Evolutionary conservation across 2,113 vertebrate species (phyloP).

Genomic region (Axis porcinus): DNA sequence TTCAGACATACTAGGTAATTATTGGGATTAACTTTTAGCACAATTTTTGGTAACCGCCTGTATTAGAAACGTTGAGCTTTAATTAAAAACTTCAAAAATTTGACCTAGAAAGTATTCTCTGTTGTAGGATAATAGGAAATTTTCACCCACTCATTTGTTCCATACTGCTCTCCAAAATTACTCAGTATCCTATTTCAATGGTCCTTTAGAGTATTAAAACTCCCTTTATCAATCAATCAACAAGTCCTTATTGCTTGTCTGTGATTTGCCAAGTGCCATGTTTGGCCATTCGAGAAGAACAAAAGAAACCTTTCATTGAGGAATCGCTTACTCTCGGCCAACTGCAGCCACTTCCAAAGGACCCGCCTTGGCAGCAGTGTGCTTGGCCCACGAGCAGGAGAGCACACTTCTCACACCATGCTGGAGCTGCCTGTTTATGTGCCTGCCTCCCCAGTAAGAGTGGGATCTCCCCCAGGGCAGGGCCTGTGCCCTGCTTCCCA

Average conservation of each 20-base stretch:
- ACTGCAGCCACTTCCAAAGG: constrained; percentile 56
- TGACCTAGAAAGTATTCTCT: constrained; percentile 51
- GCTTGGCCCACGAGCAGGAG: neutral
- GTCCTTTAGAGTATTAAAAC: constrained; percentile 64
- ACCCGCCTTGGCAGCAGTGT: constrained; percentile 37
- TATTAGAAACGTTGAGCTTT: constrained; percentile 44
- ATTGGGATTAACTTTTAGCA: neutral
- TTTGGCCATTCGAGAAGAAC: constrained; percentile 59
- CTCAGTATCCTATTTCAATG: constrained; percentile 61
- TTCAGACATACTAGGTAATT: neutral
- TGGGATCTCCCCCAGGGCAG: neutral
- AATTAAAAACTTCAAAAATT: constrained; percentile 50
- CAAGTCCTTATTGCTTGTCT: constrained; percentile 69
- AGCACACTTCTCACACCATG: constrained; percentile 57
- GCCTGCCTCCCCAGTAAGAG: neutral
- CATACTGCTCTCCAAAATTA: constrained; percentile 68
- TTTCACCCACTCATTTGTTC: constrained; percentile 64
- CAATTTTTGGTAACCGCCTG: neutral
- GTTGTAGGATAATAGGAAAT: constrained; percentile 47
- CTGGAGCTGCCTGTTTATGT: constrained; percentile 25
- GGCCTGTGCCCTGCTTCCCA: neutral
- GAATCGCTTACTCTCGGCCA: constrained; percentile 52
- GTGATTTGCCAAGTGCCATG: constrained; percentile 60
- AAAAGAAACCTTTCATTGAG: constrained; percentile 62
- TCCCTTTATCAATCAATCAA: constrained; percentile 73